A percentile compares a stretch with the other conserved stretches of the same genome.
Evolutionary conservation across 2,888 invertebrate species (phyloP).

Genomic region (Galerucella calmariensis): DNA sequence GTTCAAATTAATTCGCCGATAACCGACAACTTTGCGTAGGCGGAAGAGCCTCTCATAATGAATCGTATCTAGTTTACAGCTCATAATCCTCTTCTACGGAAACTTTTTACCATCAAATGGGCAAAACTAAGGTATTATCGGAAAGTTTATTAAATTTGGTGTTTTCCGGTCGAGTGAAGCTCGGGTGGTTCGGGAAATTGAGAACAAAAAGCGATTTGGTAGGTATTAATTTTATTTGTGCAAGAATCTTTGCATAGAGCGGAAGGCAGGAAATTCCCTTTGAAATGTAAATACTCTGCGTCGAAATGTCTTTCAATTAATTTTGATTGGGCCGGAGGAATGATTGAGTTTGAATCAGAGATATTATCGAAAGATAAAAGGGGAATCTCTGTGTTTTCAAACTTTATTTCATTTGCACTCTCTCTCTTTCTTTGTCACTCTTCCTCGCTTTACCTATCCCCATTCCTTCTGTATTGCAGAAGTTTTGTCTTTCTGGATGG

Average conservation of each 20-base stretch:
- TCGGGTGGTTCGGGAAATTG: constrained; percentile 25
- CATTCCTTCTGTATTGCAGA: constrained; percentile 35
- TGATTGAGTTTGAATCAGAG: constrained; percentile 42
- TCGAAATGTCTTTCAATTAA: constrained; percentile 42
- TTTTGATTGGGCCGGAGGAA: constrained; percentile 36
- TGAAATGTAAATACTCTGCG: constrained; percentile 41
- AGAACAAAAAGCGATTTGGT: constrained; percentile 37
- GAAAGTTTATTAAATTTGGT: constrained; percentile 15
- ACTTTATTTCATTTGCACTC: constrained; percentile 41
- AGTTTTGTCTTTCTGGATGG: constrained; percentile 39
- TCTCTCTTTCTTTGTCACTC: constrained; percentile 17
- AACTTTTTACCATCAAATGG: neutral
- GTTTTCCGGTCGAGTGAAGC: constrained; percentile 16
- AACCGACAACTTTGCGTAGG: too few relatives aligned
- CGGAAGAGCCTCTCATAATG: neutral
- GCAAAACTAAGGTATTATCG: constrained; percentile 5
- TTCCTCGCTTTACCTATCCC: constrained; percentile 6
- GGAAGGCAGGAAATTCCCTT: constrained; percentile 36
- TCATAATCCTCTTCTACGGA: neutral
- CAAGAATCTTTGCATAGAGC: constrained; percentile 31
- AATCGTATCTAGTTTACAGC: neutral
- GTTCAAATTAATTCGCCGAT: too few relatives aligned
- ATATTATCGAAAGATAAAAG: constrained; percentile 43
- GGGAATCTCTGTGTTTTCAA: constrained; percentile 36
- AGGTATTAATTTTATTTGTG: constrained; percentile 44